Evolutionary conservation across 37 sponge, comb jelly and placozoan genomes (phyloP).

Genomic region (Crambe crambe): DNA sequence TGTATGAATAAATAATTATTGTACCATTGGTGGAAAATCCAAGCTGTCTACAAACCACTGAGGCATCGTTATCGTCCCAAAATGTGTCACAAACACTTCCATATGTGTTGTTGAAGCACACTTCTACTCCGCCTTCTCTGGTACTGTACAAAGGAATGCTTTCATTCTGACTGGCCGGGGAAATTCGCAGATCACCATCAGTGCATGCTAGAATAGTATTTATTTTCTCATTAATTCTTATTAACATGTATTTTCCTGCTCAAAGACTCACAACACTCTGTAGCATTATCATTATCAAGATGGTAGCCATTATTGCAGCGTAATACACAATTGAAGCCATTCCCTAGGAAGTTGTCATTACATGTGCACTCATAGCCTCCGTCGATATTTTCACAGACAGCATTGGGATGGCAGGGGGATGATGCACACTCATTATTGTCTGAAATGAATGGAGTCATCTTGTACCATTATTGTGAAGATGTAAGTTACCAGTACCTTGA

Average conservation of each 20-base stretch:
- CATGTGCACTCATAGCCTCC: conserved; percentile 15
- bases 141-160: background rate
- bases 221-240: background rate
- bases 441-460: background rate
- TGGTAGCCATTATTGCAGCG: background rate
- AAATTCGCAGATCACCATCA: conserved; percentile 17
- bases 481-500: background rate
- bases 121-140: conserved; percentile 23
- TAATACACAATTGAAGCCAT: conserved; percentile 13
- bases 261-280: background rate
- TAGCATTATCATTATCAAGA: background rate
- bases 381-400: background rate
- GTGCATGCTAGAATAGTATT: background rate
- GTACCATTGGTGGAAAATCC: conserved; percentile 21
- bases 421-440: conserved; percentile 3
- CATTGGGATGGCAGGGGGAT: conserved; percentile 23
- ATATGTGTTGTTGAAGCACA: conserved; percentile 43
- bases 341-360: conserved; percentile 7
- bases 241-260: background rate
- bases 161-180: background rate
- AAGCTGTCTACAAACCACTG: conserved; percentile 32
- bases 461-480: background rate
- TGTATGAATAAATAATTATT: background rate
- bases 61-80: conserved; percentile 37
- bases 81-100: conserved; percentile 38